Evolutionary conservation across 2,888 invertebrate species (phyloP).

Genomic region (Disparrhopalites patrizii): DNA sequence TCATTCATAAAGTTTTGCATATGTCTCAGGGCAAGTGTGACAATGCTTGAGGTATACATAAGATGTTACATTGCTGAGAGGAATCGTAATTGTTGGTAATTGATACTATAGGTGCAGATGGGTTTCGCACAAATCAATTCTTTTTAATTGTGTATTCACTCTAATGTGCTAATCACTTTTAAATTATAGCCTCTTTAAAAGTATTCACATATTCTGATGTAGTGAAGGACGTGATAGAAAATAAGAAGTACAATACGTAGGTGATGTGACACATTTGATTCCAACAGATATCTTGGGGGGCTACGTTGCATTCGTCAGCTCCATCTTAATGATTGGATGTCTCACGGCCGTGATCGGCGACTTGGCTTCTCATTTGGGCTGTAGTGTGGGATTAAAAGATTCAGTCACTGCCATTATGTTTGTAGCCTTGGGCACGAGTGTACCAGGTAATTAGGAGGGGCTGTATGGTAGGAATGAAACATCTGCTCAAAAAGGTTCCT

Average conservation of each 20-base stretch:
- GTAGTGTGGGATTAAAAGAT: constrained; percentile 93
- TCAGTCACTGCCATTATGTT: constrained; percentile 96
- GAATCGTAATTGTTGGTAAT: too few relatives aligned
- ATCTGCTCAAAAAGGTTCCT: constrained; percentile 3
- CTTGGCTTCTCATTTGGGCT: constrained; percentile 95
- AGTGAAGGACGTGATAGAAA: too few relatives aligned
- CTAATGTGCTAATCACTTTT: not conserved
- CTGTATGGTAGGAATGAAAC: constrained; percentile 15
- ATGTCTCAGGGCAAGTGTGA: too few relatives aligned
- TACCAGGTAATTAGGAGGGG: constrained; percentile 69
- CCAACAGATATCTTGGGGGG: constrained; percentile 82
- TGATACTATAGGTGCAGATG: too few relatives aligned
- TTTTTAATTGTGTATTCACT: too few relatives aligned
- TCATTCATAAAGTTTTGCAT: too few relatives aligned
- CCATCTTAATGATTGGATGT: constrained; percentile 86
- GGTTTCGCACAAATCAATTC: too few relatives aligned
- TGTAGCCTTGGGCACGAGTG: constrained; percentile 96
- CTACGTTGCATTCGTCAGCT: constrained; percentile 89
- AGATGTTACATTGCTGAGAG: too few relatives aligned
- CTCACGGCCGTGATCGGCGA: constrained; percentile 97
- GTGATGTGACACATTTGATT: too few relatives aligned
- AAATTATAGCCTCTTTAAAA: not conserved
- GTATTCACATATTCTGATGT: too few relatives aligned
- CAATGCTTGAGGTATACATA: too few relatives aligned
- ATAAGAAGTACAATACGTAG: too few relatives aligned